Base-by-base conservation (phyloP, 2,888 invertebrate genomes). In the Litoditis marina region DNA sequence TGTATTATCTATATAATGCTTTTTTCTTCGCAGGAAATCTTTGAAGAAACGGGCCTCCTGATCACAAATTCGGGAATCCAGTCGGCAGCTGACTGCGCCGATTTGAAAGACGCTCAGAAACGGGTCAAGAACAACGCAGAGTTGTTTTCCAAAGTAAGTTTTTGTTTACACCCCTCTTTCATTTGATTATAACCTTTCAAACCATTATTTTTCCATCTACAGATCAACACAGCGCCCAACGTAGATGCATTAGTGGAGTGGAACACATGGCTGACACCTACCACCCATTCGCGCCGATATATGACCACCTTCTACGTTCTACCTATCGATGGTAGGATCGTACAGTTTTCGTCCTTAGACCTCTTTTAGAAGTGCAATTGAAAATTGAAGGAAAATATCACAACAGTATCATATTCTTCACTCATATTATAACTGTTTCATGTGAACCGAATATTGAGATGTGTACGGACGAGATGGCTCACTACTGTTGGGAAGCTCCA, bases 11-110 rank as follows among this genome's bases (percentile, higher is more conserved):
- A n/a, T 22, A 22, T 8, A 2, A 6, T 3, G 25, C 22, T 13
- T 42, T 49, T 4, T 39, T 2, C 22, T 28, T 50, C 63, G 8
- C 51, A 80, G 60, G 81, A 81, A 56, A 68, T 80, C 2, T 81
- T 81, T 63, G 79, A 81, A 63, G 81, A 81, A 60, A 74, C 78
- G 28, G 81, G 81, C 22, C 62, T 81, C 6, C 60, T 80, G 36
- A 46, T 74, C 32, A 73, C 71, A 7, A 67, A 63, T 39, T 62
- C 70, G 25, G 70, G 68, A n/a, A 51, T 56, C 51, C 49, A 60
- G 36, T 61, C 69, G 11, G 65, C 72, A 13, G 65, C 62, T 8
- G 64, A 56, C 13, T 47, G 63, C 36, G 36, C 39, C 8, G 60
- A 68, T 16, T 54, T 71, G 59, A 52, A 56, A 8, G n/a, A 44